Base-by-base conservation (phyloP, 2,888 invertebrate species). In the Lasioglossum malachurum region DNA sequence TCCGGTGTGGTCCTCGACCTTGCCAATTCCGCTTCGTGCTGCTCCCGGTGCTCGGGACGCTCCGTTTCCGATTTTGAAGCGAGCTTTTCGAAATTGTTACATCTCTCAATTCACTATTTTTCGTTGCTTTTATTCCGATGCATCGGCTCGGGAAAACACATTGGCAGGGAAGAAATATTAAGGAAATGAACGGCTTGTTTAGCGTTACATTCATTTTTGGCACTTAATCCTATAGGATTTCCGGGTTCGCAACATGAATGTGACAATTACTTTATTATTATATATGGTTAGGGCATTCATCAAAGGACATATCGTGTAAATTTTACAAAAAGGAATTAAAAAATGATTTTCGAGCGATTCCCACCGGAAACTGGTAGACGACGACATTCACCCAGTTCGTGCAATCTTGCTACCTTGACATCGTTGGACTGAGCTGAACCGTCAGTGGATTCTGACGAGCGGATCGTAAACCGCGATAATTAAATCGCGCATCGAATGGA, bases 351-450 rank as follows among this genome's bases (percentile, higher is more conserved):
- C n/a, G 23, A n/a, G 38, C 4, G 23, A 38, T 69, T 8, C 1
- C 69, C 38, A 0, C 31, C 31, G 8, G 23, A 38, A 23, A 12
- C 38, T 31, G 69, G n/a, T 41, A 12, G 69, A n/a, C 23, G 69
- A n/a, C 23, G 69, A 69, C 69, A 69, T 69, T 69, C 69, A 69
- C 69, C 41, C 41, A 69, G 10, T 69, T 41, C 41, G 41, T 4
- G n/a, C 69, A 35, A 38, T 69, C 69, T 41, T 23, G 69, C 5
- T 41, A n/a, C 69, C 69, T 69, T 69, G 69, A 69, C 69, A 69
- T 69, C 69, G 38, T 69, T 69, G 41, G 12, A 69, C 12, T 8
- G 35, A 19, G 31, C 3, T 53, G 4, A 23, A 53, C n/a, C n/a
- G 53, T 35, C 19, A 7, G 19, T 19, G 35, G 35, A 35, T 67